These are phyloP conservation scores for Dryas iulia DNA, from an alignment of 1,140 invertebrate species.

Conservation along the genomic window DNA sequence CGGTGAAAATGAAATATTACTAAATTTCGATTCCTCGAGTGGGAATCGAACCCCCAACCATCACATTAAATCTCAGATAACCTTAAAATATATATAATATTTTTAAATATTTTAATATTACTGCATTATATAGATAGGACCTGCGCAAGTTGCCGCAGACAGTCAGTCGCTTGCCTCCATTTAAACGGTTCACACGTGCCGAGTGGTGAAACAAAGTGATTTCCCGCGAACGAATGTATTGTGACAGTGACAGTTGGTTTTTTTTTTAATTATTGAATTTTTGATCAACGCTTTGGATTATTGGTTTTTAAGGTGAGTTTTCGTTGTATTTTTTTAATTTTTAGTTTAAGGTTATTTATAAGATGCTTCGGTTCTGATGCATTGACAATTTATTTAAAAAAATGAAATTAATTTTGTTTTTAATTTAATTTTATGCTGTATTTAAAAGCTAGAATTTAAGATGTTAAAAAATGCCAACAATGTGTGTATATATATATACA, in stretches of 20 bases:
- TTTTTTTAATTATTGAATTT: not conserved
- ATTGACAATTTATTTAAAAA: no score
- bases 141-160: slow-evolving; percentile 21
- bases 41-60: no score
- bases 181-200: not conserved
- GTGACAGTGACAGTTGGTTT: slow-evolving; percentile 23
- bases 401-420: no score
- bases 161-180: slow-evolving; percentile 7
- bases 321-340: not conserved
- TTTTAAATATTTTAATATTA: not conserved
- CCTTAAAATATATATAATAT: not conserved
- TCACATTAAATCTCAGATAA: no score
- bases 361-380: no score
- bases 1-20: no score
- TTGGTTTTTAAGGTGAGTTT: not conserved
- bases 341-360: no score
- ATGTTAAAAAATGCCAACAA: no score
- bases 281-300: not conserved
- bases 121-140: slow-evolving; percentile 12
- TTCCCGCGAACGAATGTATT: slow-evolving; percentile 19
- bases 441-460: no score
- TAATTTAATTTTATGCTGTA: no score
- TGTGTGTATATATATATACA: no score
- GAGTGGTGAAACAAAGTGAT: slow-evolving; percentile 1
- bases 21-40: no score